These are phyloP conservation scores for Drosophila navojoa DNA, from an alignment of 1,140 invertebrate genomes.

Conservation along the genomic window DNA sequence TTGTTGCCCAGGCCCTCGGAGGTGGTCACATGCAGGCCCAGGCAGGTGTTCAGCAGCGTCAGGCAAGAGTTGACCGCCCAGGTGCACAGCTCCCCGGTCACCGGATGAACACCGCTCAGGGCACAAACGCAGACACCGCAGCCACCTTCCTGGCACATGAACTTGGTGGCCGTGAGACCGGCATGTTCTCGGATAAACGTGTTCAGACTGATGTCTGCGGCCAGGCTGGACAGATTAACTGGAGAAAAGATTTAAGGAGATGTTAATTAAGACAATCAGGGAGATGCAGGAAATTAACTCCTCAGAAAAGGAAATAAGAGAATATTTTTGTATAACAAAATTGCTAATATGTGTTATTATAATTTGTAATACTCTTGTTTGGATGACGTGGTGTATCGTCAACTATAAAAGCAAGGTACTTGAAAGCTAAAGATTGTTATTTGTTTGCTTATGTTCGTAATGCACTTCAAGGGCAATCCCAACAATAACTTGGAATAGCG, in stretches of 20 bases:
- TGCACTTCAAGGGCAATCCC: too few relatives aligned
- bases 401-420: too few relatives aligned
- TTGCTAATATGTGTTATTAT: too few relatives aligned
- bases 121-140: constrained; percentile 92
- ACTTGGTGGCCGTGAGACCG: constrained; percentile 91
- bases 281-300: too few relatives aligned
- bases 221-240: constrained; percentile 67
- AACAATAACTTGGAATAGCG: too few relatives aligned
- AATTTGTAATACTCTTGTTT: too few relatives aligned
- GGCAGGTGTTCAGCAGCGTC: constrained; percentile 87
- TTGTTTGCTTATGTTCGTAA: too few relatives aligned
- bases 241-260: background rate
- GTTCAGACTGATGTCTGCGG: constrained; percentile 87
- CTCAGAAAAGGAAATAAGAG: too few relatives aligned
- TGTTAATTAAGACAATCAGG: background rate
- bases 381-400: too few relatives aligned
- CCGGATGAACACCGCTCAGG: constrained; percentile 85
- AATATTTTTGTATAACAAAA: too few relatives aligned
- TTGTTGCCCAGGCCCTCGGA: constrained; percentile 91
- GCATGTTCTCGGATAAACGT: constrained; percentile 88
- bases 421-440: too few relatives aligned
- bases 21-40: constrained; percentile 91
- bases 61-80: constrained; percentile 91
- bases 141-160: constrained; percentile 92
- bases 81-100: constrained; percentile 85